Evolutionary conservation across 2,888 invertebrate genomes (phyloP).

Genomic region (Ormyrus thymus): DNA sequence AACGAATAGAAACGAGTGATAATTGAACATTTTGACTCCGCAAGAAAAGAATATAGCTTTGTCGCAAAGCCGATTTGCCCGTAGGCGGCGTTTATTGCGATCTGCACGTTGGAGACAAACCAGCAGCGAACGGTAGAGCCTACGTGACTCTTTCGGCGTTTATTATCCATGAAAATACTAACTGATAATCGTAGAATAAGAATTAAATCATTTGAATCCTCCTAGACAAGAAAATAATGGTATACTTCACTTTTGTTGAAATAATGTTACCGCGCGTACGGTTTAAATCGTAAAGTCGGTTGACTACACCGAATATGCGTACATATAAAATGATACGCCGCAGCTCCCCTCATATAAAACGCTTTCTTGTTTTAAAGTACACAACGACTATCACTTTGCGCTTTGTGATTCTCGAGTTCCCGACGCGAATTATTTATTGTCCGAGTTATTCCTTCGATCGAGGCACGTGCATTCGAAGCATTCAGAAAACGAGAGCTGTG

Average conservation of each 20-base stretch:
- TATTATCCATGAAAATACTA: slow-evolving; percentile 67
- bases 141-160: slow-evolving; percentile 53
- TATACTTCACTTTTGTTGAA: slow-evolving; percentile 16
- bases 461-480: neutral
- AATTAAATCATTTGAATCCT: slow-evolving; percentile 63
- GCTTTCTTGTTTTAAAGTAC: slow-evolving; percentile 63
- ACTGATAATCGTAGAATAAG: slow-evolving; percentile 71
- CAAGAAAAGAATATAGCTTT: slow-evolving; percentile 18
- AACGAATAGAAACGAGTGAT: neutral
- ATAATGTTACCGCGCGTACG: slow-evolving; percentile 1
- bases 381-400: slow-evolving; percentile 5
- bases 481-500: slow-evolving; percentile 63
- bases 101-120: slow-evolving; percentile 4
- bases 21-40: slow-evolving; percentile 1
- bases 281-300: neutral
- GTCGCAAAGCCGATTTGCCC: neutral
- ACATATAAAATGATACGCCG: slow-evolving; percentile 61
- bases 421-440: slow-evolving; percentile 16
- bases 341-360: slow-evolving; percentile 66
- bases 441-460: slow-evolving; percentile 16
- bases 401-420: slow-evolving; percentile 19
- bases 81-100: too few species aligned
- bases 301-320: neutral
- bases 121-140: slow-evolving; percentile 28
- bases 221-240: slow-evolving; percentile 61